Base-by-base conservation (phyloP, 2,113 vertebrate species). In the Amphiprion percula region DNA sequence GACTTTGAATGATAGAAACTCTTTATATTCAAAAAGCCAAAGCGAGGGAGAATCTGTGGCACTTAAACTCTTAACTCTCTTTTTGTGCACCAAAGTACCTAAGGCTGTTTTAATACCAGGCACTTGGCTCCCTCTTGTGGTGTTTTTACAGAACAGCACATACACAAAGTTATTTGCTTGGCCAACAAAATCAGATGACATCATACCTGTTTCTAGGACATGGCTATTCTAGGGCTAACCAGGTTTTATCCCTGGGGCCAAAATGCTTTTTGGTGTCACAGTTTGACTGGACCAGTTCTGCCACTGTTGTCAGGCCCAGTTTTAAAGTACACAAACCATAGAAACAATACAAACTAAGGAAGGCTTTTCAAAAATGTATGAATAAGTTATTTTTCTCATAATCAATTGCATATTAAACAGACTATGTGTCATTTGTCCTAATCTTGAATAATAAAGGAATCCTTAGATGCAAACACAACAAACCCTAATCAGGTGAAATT, bases 51-150 rank as follows among this genome's bases (percentile, higher is more conserved):
- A 68, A 77, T 60, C 24, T 9, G 10, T 52, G 24, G 9, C 7
- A 26, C 14, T 61, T 41, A 11, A 37, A 14, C 17, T 68, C 39
- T 68, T 12, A 23, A 21, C 11, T 73, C 41, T 28, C n/a, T 50
- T 11, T 59, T 1, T 63, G 30, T 33, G 6, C 17, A 15, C n/a
- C 6, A 19, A 30, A 2, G 16, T 21, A 2, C 33, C 21, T 23
- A 10, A 24, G 6, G 47, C 54, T 52, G 46, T 72, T 41, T 47
- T 19, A 64, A 70, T 28, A 15, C 1, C 26, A 16, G 39, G 30
- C 16, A 14, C 24, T 24, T 86, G 55, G 79, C 87, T 76, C 85
- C 89, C 81, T 75, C 90, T 91, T 75, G 89, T 92, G 92, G 91
- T 69, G 16, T n/a, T 53, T 2, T 24, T 4, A 10, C 9, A 46